phyloP scores from a whole-genome alignment of 2,888 invertebrate genomes.

The Molorchus minor region DNA sequence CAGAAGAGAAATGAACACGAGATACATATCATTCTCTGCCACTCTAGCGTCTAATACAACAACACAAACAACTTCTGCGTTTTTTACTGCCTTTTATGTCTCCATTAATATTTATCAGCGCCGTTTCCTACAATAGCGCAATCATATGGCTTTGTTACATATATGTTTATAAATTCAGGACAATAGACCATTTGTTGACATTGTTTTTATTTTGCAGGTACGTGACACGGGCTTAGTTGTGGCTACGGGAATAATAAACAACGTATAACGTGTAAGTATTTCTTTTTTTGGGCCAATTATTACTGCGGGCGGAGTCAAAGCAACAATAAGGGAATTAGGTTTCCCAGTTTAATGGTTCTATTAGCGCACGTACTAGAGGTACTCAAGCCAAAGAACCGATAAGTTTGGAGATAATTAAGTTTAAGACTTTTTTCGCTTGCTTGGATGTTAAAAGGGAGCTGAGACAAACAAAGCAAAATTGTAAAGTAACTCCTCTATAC shows the following conservation, averaged over 20 bases:
- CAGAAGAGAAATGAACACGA: neutral
- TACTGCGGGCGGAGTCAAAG: neutral
- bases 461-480: no score
- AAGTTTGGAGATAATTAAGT: no score
- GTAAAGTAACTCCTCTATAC: no score
- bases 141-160: constrained; percentile 10
- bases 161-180: constrained; percentile 17
- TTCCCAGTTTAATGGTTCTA: neutral
- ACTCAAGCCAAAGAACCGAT: no score
- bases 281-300: constrained; percentile 1
- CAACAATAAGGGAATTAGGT: neutral
- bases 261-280: neutral
- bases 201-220: constrained; percentile 33
- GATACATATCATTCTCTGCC: neutral
- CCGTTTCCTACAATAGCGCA: constrained; percentile 9
- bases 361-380: no score
- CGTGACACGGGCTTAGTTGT: constrained; percentile 26
- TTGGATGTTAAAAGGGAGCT: no score
- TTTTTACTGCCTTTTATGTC: constrained; percentile 1
- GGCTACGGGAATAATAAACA: constrained; percentile 6
- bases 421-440: no score
- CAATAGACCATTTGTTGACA: constrained; percentile 28
- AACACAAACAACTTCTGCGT: neutral
- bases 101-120: constrained; percentile 9
- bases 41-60: neutral